These are phyloP conservation scores for Clavelina lepadiformis DNA, from an alignment of 23 tunicate species.

Conservation along the genomic window DNA sequence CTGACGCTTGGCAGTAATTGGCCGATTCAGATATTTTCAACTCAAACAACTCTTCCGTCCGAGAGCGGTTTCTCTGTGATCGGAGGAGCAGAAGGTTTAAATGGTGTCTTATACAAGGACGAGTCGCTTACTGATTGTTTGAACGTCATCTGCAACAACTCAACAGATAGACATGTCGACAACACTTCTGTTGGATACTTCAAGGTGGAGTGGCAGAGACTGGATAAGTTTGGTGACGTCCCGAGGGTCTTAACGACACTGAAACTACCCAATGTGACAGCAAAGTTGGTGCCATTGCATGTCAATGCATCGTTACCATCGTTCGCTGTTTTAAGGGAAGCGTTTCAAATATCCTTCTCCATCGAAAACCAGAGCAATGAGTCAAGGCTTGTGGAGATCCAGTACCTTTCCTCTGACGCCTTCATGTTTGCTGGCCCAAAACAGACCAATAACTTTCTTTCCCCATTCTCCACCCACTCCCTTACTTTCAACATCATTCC, in stretches of 20 bases:
- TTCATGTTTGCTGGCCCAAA: conserved; percentile 88
- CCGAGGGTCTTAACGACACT: conserved; percentile 4
- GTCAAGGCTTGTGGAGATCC: conserved; percentile 47
- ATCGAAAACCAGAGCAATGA: conserved; percentile 47
- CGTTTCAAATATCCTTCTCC: conserved; percentile 13
- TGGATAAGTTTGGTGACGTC: background rate
- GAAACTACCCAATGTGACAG: conserved; percentile 17
- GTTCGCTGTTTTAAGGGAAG: conserved; percentile 31
- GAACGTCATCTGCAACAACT: background rate
- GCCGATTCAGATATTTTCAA: conserved; percentile 51
- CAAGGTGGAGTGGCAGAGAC: conserved; percentile 16
- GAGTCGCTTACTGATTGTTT: conserved; percentile 34
- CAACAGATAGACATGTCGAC: too few species aligned
- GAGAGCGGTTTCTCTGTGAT: background rate
- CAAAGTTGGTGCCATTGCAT: conserved; percentile 1
- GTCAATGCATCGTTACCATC: conserved; percentile 51
- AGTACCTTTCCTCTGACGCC: conserved; percentile 40
- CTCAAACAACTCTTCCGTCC: background rate
- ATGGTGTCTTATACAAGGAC: conserved; percentile 6
- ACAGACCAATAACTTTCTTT: conserved; percentile 36
- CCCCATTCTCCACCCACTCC: conserved; percentile 39
- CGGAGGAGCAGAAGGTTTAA: conserved; percentile 2
- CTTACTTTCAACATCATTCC: conserved; percentile 55
- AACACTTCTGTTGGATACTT: conserved; percentile 9
- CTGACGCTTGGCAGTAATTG: conserved; percentile 25